Percentiles rank a stretch among this genome's conserved stretches.
Conservation (phyloP, 1,140 invertebrate genomes). For the Neotoxoptera formosana region DNA sequence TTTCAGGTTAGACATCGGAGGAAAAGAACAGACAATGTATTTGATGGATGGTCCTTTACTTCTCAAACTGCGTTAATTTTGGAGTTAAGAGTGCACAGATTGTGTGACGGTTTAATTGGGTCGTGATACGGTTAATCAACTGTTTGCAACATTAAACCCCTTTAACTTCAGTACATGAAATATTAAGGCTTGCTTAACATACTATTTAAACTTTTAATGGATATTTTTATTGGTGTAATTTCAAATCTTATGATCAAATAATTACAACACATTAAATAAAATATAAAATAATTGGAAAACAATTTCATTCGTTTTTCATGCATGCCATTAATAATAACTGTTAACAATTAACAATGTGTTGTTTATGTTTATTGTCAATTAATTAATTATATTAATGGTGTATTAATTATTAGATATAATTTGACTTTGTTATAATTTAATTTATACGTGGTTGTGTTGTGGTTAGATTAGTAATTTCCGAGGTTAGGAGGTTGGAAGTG, state of each 20-base stretch:
- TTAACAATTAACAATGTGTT: not conserved
- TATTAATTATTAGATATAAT: not conserved
- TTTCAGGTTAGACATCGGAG: not conserved
- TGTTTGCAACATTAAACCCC: conserved; percentile 23
- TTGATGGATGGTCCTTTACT: conserved; percentile 46
- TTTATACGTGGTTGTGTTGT: not conserved
- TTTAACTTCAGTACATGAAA: not conserved
- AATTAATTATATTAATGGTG: not conserved
- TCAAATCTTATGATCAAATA: not conserved
- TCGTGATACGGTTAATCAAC: conserved; percentile 31
- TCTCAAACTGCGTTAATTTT: conserved; percentile 41
- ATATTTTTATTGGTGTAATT: not conserved
- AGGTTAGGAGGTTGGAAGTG: not conserved
- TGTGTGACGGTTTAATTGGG: conserved; percentile 31
- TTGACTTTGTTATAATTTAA: not conserved
- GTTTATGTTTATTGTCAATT: not conserved
- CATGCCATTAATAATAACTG: not conserved
- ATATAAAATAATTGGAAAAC: not conserved
- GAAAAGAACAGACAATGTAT: not conserved
- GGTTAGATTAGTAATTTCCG: not conserved
- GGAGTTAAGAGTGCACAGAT: not conserved
- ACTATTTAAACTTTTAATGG: conserved; percentile 16
- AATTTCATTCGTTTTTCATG: not conserved
- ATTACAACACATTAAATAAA: not conserved
- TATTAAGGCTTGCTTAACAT: not conserved